These are phyloP conservation scores for Mechanitis mazaeus DNA, from an alignment of 2,888 invertebrate genomes.

Conservation along the genomic window DNA sequence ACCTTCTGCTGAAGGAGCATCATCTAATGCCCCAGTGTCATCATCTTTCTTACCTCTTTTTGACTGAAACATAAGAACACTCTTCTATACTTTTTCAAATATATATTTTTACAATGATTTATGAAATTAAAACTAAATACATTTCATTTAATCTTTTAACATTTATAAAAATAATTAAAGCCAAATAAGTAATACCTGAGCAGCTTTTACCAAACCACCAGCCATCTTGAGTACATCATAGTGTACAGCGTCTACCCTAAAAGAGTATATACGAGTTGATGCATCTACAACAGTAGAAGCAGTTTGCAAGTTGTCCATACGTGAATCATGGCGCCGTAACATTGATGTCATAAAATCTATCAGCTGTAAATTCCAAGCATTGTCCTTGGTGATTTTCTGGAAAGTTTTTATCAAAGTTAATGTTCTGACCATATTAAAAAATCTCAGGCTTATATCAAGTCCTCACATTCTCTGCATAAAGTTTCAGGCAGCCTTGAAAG, in stretches of 20 bases:
- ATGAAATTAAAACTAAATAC: too few species aligned
- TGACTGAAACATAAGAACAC: slow-evolving; percentile 39
- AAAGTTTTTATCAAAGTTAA: slow-evolving; percentile 30
- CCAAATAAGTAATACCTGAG: slow-evolving; percentile 47
- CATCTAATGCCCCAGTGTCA: slow-evolving; percentile 50
- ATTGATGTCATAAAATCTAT: slow-evolving; percentile 90
- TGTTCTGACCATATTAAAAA: not conserved
- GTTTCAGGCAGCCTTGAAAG: slow-evolving; percentile 84
- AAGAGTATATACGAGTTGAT: slow-evolving; percentile 90
- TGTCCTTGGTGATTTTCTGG: slow-evolving; percentile 91
- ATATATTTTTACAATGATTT: too few species aligned
- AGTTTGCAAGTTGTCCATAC: slow-evolving; percentile 84
- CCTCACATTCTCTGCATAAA: slow-evolving; percentile 87
- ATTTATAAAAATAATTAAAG: too few species aligned
- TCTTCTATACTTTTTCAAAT: not conserved
- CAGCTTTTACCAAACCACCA: slow-evolving; percentile 78
- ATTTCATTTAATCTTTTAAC: too few species aligned
- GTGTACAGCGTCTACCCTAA: slow-evolving; percentile 90
- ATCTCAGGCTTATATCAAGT: slow-evolving; percentile 16
- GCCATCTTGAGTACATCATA: slow-evolving; percentile 87
- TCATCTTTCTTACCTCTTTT: slow-evolving; percentile 71
- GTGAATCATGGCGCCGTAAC: slow-evolving; percentile 81
- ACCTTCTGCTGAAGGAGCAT: slow-evolving; percentile 45
- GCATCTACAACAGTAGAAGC: slow-evolving; percentile 92
- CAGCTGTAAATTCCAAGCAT: slow-evolving; percentile 91